A percentile compares a stretch with the other conserved stretches of the same genome.
Conservation (phyloP, 2,113 vertebrate species). For the Geothlypis trichas region DNA sequence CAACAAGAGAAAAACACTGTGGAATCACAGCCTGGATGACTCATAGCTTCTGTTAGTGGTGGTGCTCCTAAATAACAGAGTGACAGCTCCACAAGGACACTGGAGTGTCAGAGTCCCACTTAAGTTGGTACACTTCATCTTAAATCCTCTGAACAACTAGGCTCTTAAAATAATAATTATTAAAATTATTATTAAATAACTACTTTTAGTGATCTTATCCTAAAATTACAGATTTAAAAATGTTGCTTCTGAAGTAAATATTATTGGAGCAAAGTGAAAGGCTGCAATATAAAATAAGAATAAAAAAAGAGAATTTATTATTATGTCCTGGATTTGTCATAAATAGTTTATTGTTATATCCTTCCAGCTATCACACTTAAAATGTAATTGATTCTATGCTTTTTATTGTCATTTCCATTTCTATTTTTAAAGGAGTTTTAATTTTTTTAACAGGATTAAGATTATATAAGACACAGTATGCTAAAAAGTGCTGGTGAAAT, state of each 20-base stretch:
- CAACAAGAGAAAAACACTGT: conserved; percentile 34
- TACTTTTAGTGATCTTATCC: not conserved
- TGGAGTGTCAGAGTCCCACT: not conserved
- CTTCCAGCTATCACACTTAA: not conserved
- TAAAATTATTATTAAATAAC: not conserved
- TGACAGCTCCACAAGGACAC: conserved; percentile 46
- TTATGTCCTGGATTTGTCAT: not conserved
- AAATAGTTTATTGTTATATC: not conserved
- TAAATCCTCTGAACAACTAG: not conserved
- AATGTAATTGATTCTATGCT: not conserved
- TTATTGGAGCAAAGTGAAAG: not conserved
- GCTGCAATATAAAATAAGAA: not conserved
- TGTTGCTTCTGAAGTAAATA: not conserved
- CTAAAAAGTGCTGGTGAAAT: not conserved
- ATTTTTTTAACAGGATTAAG: not conserved
- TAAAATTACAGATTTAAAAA: not conserved
- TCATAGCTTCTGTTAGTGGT: conserved; percentile 41
- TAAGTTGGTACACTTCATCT: not conserved
- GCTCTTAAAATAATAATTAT: not conserved
- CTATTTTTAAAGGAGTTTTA: not conserved
- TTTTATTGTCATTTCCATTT: not conserved
- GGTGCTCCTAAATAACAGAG: conserved; percentile 21
- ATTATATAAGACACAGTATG: not conserved
- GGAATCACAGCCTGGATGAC: conserved; percentile 47
- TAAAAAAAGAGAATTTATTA: not conserved